Conservation (phyloP, 1,140 invertebrate genomes). For the Rhopalosiphum maidis region DNA sequence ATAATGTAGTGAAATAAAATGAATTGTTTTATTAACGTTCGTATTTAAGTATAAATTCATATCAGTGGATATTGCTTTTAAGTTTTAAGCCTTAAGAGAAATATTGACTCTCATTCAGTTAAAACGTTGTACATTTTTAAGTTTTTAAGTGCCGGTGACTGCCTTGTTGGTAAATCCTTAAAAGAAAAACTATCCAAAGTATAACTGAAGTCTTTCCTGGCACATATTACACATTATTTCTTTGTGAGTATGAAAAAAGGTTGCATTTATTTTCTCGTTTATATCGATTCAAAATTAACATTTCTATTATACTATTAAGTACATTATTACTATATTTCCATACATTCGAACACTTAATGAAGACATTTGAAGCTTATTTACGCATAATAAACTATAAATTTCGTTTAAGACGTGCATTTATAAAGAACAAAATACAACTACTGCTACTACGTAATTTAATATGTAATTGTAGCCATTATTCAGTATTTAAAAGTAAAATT, state of each 20-base stretch:
- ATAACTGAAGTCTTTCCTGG: background rate
- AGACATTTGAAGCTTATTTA: background rate
- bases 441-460: background rate
- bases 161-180: background rate
- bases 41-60: background rate
- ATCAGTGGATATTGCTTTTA: background rate
- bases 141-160: background rate
- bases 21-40: background rate
- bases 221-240: background rate
- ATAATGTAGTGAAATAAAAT: background rate
- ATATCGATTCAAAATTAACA: conserved; percentile 4
- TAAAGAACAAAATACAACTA: background rate
- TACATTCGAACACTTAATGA: background rate
- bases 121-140: background rate
- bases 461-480: background rate
- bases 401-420: background rate
- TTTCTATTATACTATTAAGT: background rate
- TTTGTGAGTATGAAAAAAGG: background rate
- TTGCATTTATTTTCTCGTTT: background rate
- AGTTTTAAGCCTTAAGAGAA: background rate
- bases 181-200: background rate
- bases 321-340: background rate
- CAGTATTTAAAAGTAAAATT: background rate
- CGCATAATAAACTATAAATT: background rate
- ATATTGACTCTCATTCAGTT: background rate